Conservation (phyloP, 2,888 invertebrate genomes). For the Ryuthela nishihirai region DNA sequence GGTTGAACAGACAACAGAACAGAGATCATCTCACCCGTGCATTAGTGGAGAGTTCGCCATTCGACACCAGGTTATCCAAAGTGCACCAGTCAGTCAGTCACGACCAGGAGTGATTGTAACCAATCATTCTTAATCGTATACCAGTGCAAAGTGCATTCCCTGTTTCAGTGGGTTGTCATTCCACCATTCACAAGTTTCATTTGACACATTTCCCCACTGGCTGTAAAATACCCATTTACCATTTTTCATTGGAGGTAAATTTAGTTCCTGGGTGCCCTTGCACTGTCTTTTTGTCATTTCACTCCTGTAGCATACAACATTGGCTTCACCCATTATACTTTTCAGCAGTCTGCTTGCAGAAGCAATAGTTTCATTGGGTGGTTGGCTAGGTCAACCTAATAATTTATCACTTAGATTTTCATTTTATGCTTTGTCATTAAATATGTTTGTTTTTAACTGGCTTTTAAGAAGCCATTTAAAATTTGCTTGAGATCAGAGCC, state of each 20-base stretch:
- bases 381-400: too few species aligned
- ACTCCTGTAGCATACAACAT: too few species aligned
- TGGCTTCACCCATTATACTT: too few species aligned
- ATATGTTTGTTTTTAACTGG: too few species aligned
- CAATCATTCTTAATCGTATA: slow-evolving; percentile 47
- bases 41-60: slow-evolving; percentile 29
- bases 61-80: slow-evolving; percentile 43
- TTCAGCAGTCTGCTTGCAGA: too few species aligned
- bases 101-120: slow-evolving; percentile 85
- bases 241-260: slow-evolving; percentile 15
- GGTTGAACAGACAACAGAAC: slow-evolving; percentile 16
- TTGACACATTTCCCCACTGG: slow-evolving; percentile 8
- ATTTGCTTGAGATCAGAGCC: too few species aligned
- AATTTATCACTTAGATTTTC: too few species aligned
- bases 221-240: slow-evolving; percentile 28
- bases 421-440: too few species aligned
- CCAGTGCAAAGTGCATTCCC: neutral
- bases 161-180: slow-evolving; percentile 20
- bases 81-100: slow-evolving; percentile 58
- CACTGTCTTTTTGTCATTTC: slow-evolving; percentile 14
- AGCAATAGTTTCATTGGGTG: too few species aligned
- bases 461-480: too few species aligned
- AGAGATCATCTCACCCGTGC: slow-evolving; percentile 12
- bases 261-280: slow-evolving; percentile 35
- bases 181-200: slow-evolving; percentile 22